A percentile compares a stretch with the other conserved stretches of the same genome.
Conservation (phyloP, 1,140 invertebrate species). For the Heliconius himera region DNA sequence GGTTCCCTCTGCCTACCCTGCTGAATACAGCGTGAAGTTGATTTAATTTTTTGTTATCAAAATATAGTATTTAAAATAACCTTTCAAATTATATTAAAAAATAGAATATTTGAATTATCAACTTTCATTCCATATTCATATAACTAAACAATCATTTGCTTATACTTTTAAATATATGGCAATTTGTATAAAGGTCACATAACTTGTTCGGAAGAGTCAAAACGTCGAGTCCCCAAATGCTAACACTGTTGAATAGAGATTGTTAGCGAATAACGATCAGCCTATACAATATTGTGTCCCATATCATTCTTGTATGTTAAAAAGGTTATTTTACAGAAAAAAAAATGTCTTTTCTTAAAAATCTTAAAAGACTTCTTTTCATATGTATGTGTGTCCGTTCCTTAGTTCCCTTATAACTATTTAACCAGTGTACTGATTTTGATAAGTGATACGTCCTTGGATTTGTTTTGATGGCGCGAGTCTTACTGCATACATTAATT, state of each 20-base stretch:
- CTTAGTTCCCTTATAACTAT: no score
- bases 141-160: neutral
- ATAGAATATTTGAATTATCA: neutral
- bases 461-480: no score
- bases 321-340: neutral
- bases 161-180: neutral
- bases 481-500: no score
- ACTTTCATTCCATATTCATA: neutral
- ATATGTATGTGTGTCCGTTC: no score
- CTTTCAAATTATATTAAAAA: neutral
- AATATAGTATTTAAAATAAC: no score
- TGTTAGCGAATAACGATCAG: constrained; percentile 4
- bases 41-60: no score
- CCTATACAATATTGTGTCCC: neutral
- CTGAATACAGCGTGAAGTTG: no score
- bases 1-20: no score
- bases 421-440: no score
- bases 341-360: no score
- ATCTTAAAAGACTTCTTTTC: no score
- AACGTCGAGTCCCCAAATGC: neutral
- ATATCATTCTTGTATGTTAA: neutral
- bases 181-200: neutral
- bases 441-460: no score
- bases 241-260: neutral
- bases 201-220: neutral